Conservation (phyloP, 2,113 vertebrate species). For the Leptobrachium leishanense region DNA sequence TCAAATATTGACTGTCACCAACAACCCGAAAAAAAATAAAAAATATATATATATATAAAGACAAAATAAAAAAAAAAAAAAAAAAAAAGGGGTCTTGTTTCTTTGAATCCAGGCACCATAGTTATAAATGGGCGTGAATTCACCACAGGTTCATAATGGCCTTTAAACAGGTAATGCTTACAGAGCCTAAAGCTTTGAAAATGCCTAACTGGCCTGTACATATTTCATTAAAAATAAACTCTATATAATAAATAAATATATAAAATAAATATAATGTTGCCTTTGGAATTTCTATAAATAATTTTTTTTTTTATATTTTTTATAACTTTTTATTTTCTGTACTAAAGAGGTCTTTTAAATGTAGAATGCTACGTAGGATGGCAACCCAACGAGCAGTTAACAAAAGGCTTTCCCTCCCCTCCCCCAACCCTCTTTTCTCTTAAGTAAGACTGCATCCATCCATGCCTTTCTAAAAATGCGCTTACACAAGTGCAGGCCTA, state of each 20-base stretch:
- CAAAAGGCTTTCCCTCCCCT: slow-evolving; percentile 64
- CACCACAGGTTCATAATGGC: slow-evolving; percentile 77
- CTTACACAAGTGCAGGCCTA: slow-evolving; percentile 71
- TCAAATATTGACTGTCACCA: slow-evolving; percentile 77
- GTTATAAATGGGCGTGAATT: slow-evolving; percentile 75
- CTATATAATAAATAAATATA: slow-evolving; percentile 91
- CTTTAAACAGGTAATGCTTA: slow-evolving; percentile 74
- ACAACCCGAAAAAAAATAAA: slow-evolving; percentile 53
- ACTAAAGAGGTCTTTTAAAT: slow-evolving; percentile 79
- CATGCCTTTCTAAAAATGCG: slow-evolving; percentile 73
- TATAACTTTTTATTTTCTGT: slow-evolving; percentile 39
- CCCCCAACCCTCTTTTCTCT: slow-evolving; percentile 27
- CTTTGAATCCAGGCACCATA: slow-evolving; percentile 68
- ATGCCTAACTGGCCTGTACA: slow-evolving; percentile 87
- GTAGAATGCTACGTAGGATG: slow-evolving; percentile 66
- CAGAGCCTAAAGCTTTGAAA: slow-evolving; percentile 84
- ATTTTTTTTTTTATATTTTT: slow-evolving; percentile 46
- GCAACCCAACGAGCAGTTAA: slow-evolving; percentile 67
- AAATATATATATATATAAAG: background rate
- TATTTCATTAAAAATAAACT: slow-evolving; percentile 90
- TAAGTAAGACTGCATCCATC: slow-evolving; percentile 71
- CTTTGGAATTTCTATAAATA: slow-evolving; percentile 90
- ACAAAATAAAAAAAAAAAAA: background rate
- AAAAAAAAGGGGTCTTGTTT: background rate
- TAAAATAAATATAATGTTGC: slow-evolving; percentile 90